These are phyloP conservation scores for Maniola jurtina DNA, from an alignment of 1,140 invertebrate genomes.

Conservation along the genomic window DNA sequence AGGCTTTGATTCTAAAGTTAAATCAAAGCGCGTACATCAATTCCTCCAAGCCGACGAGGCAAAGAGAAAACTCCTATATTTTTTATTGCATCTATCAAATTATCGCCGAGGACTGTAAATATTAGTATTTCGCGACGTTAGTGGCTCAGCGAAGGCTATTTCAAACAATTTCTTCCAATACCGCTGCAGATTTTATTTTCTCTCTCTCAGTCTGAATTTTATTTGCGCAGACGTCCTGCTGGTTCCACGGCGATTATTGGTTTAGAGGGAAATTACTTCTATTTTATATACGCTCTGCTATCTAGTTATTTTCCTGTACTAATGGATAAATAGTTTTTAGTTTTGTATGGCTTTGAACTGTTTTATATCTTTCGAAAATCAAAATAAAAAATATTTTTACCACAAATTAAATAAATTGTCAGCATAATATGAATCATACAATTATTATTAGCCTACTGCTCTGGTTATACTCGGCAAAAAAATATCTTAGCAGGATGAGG, in stretches of 20 bases:
- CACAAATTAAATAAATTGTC: too few species aligned
- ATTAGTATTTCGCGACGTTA: constrained; percentile 28
- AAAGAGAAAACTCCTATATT: constrained; percentile 7
- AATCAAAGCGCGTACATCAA: neutral
- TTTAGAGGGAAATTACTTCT: constrained; percentile 8
- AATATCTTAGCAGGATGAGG: too few species aligned
- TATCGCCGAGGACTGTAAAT: constrained; percentile 14
- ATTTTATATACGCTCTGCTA: constrained; percentile 3
- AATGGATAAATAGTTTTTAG: too few species aligned
- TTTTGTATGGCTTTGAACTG: too few species aligned
- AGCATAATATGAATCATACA: too few species aligned
- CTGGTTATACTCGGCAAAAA: too few species aligned
- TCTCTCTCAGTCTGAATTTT: constrained; percentile 57
- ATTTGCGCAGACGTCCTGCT: constrained; percentile 38
- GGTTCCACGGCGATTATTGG: constrained; percentile 3
- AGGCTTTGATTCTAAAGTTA: neutral
- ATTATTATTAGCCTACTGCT: too few species aligned
- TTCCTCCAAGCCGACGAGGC: neutral
- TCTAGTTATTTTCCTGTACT: neutral
- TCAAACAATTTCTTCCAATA: constrained; percentile 27
- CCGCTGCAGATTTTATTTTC: constrained; percentile 33
- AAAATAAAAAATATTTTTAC: too few species aligned
- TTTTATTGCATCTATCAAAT: constrained; percentile 13
- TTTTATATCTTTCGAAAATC: too few species aligned
- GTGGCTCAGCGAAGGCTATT: constrained; percentile 26